phyloP scores from a whole-genome alignment of 2,888 invertebrate genomes.

The Odiellus spinosus region DNA sequence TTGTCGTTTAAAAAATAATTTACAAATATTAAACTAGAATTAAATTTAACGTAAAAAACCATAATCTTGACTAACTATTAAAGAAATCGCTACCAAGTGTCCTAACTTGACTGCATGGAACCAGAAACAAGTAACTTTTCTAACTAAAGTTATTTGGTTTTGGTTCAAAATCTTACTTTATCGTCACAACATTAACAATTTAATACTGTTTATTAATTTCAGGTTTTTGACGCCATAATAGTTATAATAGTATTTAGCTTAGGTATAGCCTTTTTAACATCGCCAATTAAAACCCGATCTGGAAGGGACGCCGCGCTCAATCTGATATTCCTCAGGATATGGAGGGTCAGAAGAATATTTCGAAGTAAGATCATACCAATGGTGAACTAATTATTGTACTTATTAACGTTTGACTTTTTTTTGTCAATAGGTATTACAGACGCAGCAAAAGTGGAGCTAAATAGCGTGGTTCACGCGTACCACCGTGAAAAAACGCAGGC shows the following conservation, averaged over 20 bases:
- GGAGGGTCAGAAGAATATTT: constrained; percentile 18
- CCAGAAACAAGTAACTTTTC: too few relatives aligned
- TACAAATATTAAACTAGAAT: too few relatives aligned
- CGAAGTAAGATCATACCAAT: constrained; percentile 12
- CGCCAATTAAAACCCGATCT: constrained; percentile 10
- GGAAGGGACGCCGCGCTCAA: constrained; percentile 18
- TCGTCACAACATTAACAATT: too few relatives aligned
- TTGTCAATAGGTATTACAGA: constrained; percentile 16
- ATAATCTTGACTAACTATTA: too few relatives aligned
- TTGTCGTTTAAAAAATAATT: too few relatives aligned
- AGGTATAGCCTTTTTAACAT: constrained; percentile 18
- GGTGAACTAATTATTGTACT: neutral
- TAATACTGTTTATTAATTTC: constrained; percentile 1
- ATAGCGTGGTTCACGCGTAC: constrained; percentile 18
- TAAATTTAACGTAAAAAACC: too few relatives aligned
- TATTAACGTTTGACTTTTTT: neutral
- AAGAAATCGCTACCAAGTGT: too few relatives aligned
- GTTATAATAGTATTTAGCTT: constrained; percentile 20
- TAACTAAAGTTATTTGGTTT: too few relatives aligned
- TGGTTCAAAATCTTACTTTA: too few relatives aligned
- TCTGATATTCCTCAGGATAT: constrained; percentile 19
- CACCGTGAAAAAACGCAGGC: constrained; percentile 21
- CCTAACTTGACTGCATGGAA: too few relatives aligned
- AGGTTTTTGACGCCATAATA: constrained; percentile 20
- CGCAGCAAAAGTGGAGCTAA: constrained; percentile 18